Evolutionary conservation across 2,888 invertebrate genomes (phyloP).

Genomic region (Eupithecia insigniata): DNA sequence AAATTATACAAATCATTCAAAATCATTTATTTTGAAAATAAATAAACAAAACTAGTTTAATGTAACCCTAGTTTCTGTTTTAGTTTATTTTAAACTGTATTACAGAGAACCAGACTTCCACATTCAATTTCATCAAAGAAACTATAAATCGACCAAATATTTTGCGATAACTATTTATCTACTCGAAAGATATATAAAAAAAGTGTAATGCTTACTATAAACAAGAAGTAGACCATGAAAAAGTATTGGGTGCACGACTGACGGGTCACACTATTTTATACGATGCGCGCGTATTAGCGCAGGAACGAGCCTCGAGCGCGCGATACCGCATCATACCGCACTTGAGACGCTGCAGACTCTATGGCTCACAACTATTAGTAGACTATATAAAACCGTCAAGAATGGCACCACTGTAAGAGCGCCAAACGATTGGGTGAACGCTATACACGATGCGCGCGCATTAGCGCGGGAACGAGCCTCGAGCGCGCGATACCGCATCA

Average conservation of each 20-base stretch:
- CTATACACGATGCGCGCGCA: slow-evolving; percentile 39
- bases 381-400: background rate
- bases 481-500: slow-evolving; percentile 30
- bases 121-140: no score
- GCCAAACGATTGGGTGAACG: slow-evolving; percentile 35
- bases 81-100: no score
- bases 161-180: background rate
- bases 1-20: no score
- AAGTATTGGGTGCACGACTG: slow-evolving; percentile 38
- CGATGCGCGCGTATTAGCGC: slow-evolving; percentile 38
- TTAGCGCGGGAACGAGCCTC: slow-evolving; percentile 34
- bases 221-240: no score
- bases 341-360: slow-evolving; percentile 28
- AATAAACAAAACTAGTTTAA: no score
- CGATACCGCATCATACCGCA: slow-evolving; percentile 28
- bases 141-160: no score
- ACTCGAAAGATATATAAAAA: background rate
- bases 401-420: slow-evolving; percentile 19
- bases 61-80: no score
- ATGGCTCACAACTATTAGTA: no score
- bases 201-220: no score
- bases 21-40: no score
- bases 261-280: no score
- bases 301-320: slow-evolving; percentile 32
- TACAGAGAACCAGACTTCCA: no score